Evolutionary conservation across 2,888 invertebrate genomes (phyloP).

Genomic region (Synanthedon myopaeformis): DNA sequence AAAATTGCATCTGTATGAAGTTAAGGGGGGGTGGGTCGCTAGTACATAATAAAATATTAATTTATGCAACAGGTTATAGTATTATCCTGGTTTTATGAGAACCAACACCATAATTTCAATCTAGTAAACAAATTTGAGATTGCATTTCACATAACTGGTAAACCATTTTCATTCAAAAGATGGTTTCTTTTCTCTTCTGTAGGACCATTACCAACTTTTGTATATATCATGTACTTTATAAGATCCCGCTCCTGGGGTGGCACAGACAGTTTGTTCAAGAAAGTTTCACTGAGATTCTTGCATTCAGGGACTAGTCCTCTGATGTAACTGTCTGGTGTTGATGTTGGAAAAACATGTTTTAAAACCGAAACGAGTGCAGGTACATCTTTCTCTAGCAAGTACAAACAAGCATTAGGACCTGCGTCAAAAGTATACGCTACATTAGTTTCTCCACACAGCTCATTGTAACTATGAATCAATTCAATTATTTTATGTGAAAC

Average conservation of each 20-base stretch:
- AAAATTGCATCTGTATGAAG: no score
- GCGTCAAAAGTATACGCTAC: constrained; percentile 99
- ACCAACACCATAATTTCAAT: constrained; percentile 1
- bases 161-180: constrained; percentile 35
- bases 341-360: constrained; percentile 78
- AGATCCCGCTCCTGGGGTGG: constrained; percentile 59
- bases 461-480: constrained; percentile 87
- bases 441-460: constrained; percentile 71
- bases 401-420: constrained; percentile 95
- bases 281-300: constrained; percentile 15
- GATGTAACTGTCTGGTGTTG: constrained; percentile 37
- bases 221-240: constrained; percentile 86
- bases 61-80: no score
- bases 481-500: constrained; percentile 83
- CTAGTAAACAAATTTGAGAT: constrained; percentile 5
- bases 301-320: constrained; percentile 29
- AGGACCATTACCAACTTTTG: constrained; percentile 86
- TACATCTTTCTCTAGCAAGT: constrained; percentile 81
- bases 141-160: constrained; percentile 14
- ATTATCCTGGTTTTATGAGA: constrained; percentile 10
- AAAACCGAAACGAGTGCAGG: constrained; percentile 76
- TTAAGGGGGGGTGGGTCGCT: no score
- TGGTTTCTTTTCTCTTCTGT: constrained; percentile 52
- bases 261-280: constrained; percentile 34
- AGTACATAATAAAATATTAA: no score